phyloP scores from a whole-genome alignment of 2,797 vertebrate species.

The Hipposideros larvatus region DNA sequence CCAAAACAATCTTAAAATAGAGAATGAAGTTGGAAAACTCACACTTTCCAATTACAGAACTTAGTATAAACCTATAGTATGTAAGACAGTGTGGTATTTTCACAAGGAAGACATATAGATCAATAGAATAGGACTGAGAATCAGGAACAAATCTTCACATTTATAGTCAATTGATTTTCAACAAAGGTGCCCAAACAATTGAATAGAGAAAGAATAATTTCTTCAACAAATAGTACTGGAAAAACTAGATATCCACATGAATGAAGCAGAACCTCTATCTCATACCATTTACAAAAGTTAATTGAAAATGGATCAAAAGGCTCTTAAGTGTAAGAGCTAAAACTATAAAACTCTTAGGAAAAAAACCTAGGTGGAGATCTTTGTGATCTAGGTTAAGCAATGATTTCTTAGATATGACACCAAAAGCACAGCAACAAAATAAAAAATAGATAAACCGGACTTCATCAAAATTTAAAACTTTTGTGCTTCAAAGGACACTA shows the following conservation, averaged over 20 bases:
- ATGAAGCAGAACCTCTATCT: not conserved
- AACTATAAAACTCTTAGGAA: not conserved
- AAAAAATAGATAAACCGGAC: not conserved
- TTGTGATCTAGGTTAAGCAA: not conserved
- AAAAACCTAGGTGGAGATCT: not conserved
- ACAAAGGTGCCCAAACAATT: not conserved
- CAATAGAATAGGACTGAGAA: not conserved
- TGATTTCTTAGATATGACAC: not conserved
- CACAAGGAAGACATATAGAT: not conserved
- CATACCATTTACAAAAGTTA: not conserved
- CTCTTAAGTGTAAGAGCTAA: not conserved
- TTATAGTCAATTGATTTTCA: not conserved
- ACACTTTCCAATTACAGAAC: not conserved
- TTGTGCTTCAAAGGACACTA: not conserved
- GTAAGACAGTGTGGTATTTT: not conserved
- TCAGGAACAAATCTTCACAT: not conserved
- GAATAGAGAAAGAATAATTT: constrained; percentile 3
- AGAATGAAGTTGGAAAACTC: not conserved
- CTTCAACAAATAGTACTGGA: not conserved
- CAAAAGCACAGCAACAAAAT: not conserved
- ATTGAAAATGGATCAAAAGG: not conserved
- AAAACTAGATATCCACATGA: not conserved
- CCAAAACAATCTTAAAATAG: constrained; percentile 7
- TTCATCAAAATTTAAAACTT: not conserved
- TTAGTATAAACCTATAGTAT: not conserved